Conservation (phyloP, 2,888 invertebrate species). For the Ptychoptera albimana region DNA sequence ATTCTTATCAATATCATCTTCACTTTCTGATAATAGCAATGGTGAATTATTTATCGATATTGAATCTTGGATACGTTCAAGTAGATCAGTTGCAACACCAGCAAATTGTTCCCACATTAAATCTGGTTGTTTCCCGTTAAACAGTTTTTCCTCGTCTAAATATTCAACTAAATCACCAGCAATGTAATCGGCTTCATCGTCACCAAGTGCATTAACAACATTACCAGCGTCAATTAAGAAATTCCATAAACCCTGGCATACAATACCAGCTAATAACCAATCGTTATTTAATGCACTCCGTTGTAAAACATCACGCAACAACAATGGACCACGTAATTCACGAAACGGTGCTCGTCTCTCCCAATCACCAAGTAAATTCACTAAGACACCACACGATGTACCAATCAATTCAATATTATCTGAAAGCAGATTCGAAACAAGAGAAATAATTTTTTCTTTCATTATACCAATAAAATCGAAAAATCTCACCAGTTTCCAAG, state of each 20-base stretch:
- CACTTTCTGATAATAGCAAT: conserved; percentile 10
- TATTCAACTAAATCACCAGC: conserved; percentile 37
- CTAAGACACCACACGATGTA: conserved; percentile 66
- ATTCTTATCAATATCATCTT: conserved; percentile 2
- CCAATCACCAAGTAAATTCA: conserved; percentile 54
- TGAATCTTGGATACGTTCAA: conserved; percentile 35
- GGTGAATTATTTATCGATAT: conserved; percentile 11
- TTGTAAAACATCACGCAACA: conserved; percentile 37
- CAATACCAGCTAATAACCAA: conserved; percentile 52
- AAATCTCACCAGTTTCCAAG: conserved; percentile 23
- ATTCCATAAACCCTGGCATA: conserved; percentile 63
- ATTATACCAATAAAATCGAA: too few relatives aligned
- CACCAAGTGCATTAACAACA: conserved; percentile 32
- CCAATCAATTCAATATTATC: conserved; percentile 53
- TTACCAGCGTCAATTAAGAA: conserved; percentile 39
- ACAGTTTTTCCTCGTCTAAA: conserved; percentile 42
- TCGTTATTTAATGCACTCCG: conserved; percentile 40
- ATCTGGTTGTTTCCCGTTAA: conserved; percentile 23
- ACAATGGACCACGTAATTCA: conserved; percentile 34
- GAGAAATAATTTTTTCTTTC: too few relatives aligned
- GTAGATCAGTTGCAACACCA: conserved; percentile 52
- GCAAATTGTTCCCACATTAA: conserved; percentile 58
- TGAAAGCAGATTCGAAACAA: too few relatives aligned
- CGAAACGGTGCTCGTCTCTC: conserved; percentile 37
- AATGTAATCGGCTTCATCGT: conserved; percentile 36